Percentiles rank a stretch among this genome's conserved stretches.
phyloP scores from a whole-genome alignment of 2,797 vertebrate species.

The Pipistrellus pygmaeus region DNA sequence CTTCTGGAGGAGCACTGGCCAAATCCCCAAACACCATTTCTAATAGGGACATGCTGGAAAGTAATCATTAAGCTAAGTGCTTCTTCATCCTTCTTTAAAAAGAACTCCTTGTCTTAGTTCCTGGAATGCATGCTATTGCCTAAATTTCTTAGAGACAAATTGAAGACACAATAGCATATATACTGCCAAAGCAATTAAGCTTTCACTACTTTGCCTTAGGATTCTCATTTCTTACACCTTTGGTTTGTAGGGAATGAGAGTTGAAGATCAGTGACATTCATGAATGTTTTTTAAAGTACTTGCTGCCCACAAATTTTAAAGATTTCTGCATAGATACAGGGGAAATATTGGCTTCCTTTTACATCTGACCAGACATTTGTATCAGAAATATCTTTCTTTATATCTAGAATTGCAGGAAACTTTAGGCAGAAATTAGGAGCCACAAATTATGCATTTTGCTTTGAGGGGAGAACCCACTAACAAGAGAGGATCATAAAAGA shows the following conservation, averaged over 20 bases:
- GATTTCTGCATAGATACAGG: not conserved
- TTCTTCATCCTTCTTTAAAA: not conserved
- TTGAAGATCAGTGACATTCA: slow-evolving; percentile 13
- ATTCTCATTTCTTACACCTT: not conserved
- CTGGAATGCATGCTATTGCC: not conserved
- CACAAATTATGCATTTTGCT: not conserved
- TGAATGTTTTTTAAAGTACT: not conserved
- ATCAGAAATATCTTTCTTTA: not conserved
- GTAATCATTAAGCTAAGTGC: not conserved
- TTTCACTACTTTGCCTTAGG: slow-evolving; percentile 11
- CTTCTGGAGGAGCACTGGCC: not conserved
- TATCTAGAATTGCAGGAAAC: not conserved
- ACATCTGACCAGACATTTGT: not conserved
- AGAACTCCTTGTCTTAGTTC: slow-evolving; percentile 17
- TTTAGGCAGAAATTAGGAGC: not conserved
- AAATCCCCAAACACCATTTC: not conserved
- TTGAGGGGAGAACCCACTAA: not conserved
- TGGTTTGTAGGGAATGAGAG: not conserved
- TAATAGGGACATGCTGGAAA: not conserved
- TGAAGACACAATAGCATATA: slow-evolving; percentile 19
- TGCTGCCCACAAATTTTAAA: not conserved
- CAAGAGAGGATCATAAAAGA: not conserved
- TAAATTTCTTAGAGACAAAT: slow-evolving; percentile 35
- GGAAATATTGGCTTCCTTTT: not conserved
- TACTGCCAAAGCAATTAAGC: slow-evolving; percentile 38